phyloP scores from a whole-genome alignment of 2,888 invertebrate species.

The Blera fallax region DNA sequence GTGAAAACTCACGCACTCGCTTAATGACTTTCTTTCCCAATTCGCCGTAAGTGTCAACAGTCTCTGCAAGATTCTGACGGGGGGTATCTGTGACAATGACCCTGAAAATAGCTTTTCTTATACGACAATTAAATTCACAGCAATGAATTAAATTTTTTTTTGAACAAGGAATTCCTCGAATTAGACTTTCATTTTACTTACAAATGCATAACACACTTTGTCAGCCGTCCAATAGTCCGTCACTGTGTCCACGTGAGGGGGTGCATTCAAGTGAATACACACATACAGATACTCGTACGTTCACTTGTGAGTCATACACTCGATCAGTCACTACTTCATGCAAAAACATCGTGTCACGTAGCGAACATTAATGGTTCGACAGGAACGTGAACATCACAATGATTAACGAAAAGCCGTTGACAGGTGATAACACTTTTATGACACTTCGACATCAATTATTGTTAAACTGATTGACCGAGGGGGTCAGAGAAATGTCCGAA shows the following conservation, averaged over 20 bases:
- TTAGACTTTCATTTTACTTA: constrained; percentile 12
- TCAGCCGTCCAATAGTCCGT: not conserved
- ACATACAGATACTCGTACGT: not conserved
- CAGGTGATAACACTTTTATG: constrained; percentile 54
- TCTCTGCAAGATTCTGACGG: not conserved
- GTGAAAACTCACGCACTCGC: no score
- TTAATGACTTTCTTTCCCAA: not conserved
- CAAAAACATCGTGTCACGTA: constrained; percentile 40
- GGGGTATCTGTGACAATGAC: constrained; percentile 1
- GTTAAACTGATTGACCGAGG: constrained; percentile 35
- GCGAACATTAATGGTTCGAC: constrained; percentile 32
- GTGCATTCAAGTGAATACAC: not conserved
- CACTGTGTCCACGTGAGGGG: not conserved
- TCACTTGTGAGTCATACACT: constrained; percentile 13
- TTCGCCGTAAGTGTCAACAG: not conserved
- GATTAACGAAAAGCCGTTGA: constrained; percentile 42
- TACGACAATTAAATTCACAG: not conserved
- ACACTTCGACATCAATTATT: constrained; percentile 45
- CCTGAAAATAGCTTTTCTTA: not conserved
- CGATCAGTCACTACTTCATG: not conserved
- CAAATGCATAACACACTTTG: constrained; percentile 3
- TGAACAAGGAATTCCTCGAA: not conserved
- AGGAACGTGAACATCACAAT: constrained; percentile 28
- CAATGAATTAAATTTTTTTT: not conserved
- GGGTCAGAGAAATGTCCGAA: constrained; percentile 2